Percentiles rank a stretch among this genome's conserved stretches.
Evolutionary conservation across 1,140 invertebrate species (phyloP).

Genomic region (Bilobella aurantiaca): DNA sequence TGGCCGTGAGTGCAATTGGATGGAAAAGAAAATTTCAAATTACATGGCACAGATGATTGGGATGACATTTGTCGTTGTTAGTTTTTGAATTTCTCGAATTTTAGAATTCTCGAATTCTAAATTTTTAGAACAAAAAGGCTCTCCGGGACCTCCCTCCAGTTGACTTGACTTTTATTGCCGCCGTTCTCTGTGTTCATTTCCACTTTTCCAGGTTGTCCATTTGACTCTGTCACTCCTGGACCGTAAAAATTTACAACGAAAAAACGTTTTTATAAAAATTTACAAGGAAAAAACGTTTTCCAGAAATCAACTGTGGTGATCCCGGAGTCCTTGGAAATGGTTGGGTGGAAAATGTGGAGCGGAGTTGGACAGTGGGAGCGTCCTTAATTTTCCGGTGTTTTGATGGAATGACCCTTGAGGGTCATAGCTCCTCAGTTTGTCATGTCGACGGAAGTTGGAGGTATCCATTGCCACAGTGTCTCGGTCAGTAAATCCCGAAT

Average conservation of each 20-base stretch:
- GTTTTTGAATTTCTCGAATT: no score
- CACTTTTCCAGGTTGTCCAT: no score
- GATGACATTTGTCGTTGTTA: no score
- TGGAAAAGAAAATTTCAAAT: no score
- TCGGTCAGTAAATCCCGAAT: constrained; percentile 40
- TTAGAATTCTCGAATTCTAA: no score
- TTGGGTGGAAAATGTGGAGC: constrained; percentile 44
- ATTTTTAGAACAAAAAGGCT: no score
- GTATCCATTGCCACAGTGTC: constrained; percentile 47
- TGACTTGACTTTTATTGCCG: background rate
- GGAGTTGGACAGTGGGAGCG: constrained; percentile 45
- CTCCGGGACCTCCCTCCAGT: background rate
- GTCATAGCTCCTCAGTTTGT: constrained; percentile 40
- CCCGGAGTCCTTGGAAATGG: constrained; percentile 39
- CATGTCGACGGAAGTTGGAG: constrained; percentile 50
- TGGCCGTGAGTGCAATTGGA: no score
- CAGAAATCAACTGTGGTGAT: constrained; percentile 50
- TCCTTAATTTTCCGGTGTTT: constrained; percentile 47
- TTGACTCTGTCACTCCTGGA: no score
- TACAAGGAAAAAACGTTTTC: background rate
- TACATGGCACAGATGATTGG: no score
- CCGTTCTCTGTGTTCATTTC: background rate
- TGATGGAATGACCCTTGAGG: constrained; percentile 35
- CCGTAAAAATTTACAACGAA: no score
- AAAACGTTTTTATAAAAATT: background rate